Base-by-base conservation (phyloP, 2,113 vertebrate genomes). In the Gallinago media region DNA sequence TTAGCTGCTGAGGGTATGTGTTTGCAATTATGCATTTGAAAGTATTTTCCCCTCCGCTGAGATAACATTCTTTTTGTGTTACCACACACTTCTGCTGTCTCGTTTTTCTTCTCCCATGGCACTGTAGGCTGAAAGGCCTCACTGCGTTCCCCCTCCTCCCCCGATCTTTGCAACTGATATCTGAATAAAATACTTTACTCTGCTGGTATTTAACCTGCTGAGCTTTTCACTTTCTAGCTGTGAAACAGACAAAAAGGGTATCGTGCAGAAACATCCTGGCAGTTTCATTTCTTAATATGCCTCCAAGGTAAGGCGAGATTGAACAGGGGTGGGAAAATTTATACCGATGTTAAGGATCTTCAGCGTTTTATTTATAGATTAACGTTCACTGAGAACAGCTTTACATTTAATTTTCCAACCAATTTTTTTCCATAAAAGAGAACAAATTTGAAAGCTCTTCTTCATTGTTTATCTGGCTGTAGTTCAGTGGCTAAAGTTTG, bases 31-130 rank as follows among this genome's bases (percentile, higher is more conserved):
- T 96, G 96, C 94, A 97, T 97, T 95, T 97, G 95, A 97, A 97
- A 97, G 96, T 97, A 92, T 96, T 96, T 97, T 91, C 93, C 96
- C 94, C 95, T 97, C 92, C n/a, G 19, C 94, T 94, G 92, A 97
- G 97, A 96, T 97, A 96, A 97, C 95, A 97, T 97, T 97, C 97
- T 96, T 97, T 97, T 97, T 96, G 95, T 97, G 95, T 96, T 98
- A 97, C 96, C 96, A 96, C 97, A 96, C 96, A 97, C 95, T 98
- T 96, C 96, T 97, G 96, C 97, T 96, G 94, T 97, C 93, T 97
- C 91, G 58, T 95, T 96, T 97, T 96, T 95, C 96, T 96, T 96
- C 96, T 97, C 93, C 95, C 95, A 94, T 93, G 96, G 93, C 89
- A 96, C 88, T 94, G 88, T 11, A 95, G 95, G 73, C 96, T 97